These are phyloP conservation scores for Pelusios castaneus DNA, from an alignment of 2,113 vertebrate species.

Conservation along the genomic window DNA sequence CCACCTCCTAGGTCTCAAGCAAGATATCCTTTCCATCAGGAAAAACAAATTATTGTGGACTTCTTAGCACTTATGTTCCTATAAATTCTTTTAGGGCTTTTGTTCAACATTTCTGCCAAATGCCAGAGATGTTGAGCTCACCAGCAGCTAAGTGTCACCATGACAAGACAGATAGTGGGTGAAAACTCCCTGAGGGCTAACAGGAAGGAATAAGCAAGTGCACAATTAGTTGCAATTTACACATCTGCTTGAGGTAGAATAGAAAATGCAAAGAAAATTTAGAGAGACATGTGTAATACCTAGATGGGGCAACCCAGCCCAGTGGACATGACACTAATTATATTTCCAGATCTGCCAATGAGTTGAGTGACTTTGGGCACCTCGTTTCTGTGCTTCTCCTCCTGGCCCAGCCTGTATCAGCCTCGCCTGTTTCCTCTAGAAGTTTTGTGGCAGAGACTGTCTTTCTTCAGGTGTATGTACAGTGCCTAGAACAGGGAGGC, in stretches of 20 bases:
- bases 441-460: not conserved
- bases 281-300: not conserved
- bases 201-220: not conserved
- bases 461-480: not conserved
- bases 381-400: not conserved
- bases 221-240: slow-evolving; percentile 59
- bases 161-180: slow-evolving; percentile 41
- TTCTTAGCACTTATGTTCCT: not conserved
- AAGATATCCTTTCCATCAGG: not conserved
- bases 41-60: not conserved
- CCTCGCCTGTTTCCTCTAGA: accelerated
- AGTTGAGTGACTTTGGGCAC: not conserved
- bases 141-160: not conserved
- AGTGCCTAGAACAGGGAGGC: not conserved
- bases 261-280: not conserved
- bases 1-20: not conserved
- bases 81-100: not conserved
- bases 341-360: not conserved
- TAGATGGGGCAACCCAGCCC: not conserved
- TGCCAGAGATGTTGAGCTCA: not conserved
- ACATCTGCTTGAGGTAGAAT: not conserved
- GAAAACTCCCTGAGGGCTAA: slow-evolving; percentile 23
- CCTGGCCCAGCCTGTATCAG: not conserved
- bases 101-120: accelerated
- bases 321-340: not conserved